These are phyloP conservation scores for Drosophila helvetica DNA, from an alignment of 2,888 invertebrate species.

Conservation along the genomic window DNA sequence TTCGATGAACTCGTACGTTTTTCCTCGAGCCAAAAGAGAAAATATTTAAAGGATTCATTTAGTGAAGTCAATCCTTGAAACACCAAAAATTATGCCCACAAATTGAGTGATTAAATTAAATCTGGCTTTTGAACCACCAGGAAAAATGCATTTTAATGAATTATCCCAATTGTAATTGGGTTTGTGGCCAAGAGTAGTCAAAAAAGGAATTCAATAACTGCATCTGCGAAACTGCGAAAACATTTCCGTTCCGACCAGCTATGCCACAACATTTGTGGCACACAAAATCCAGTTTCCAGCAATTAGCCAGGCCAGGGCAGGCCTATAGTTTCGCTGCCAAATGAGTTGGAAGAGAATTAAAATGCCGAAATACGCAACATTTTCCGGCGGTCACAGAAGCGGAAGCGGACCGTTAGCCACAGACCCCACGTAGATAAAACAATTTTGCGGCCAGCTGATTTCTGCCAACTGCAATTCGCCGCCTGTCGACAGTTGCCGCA, in stretches of 20 bases:
- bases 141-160: not conserved
- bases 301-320: conserved; percentile 50
- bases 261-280: conserved; percentile 9
- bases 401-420: conserved; percentile 20
- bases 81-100: not conserved
- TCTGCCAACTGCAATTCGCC: conserved; percentile 51
- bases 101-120: not conserved
- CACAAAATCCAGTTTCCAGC: conserved; percentile 35
- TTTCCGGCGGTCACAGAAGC: conserved; percentile 26
- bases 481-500: conserved; percentile 41
- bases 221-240: conserved; percentile 6
- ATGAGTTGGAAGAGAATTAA: conserved; percentile 53
- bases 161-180: not conserved
- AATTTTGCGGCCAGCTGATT: conserved; percentile 50
- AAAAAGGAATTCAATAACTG: not conserved
- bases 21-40: not conserved
- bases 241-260: conserved; percentile 3
- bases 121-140: not conserved
- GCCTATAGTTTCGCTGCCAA: conserved; percentile 37
- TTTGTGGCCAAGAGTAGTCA: not conserved
- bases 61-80: not conserved
- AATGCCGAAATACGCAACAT: conserved; percentile 41
- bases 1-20: not conserved
- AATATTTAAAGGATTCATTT: too few relatives aligned
- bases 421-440: conserved; percentile 38